phyloP scores from a whole-genome alignment of 1,140 invertebrate species.

The Paracyclopina nana region DNA sequence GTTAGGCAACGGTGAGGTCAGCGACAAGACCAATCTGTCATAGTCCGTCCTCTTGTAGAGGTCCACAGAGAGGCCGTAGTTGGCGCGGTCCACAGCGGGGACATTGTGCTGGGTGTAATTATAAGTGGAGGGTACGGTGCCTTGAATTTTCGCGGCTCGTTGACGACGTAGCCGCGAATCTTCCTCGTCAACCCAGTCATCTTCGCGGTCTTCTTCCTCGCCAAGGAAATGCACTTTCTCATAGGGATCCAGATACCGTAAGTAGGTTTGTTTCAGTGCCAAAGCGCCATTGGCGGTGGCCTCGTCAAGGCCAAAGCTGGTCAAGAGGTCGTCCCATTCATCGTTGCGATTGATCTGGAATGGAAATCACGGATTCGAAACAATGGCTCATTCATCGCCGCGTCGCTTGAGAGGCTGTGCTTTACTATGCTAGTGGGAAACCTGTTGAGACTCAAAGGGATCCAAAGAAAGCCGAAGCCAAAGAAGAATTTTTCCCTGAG shows the following conservation, averaged over 20 bases:
- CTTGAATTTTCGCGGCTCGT: conserved; percentile 41
- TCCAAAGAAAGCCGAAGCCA: too few species aligned
- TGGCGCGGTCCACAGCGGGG: conserved; percentile 40
- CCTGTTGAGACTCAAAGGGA: too few species aligned
- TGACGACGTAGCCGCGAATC: conserved; percentile 47
- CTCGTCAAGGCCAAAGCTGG: conserved; percentile 25
- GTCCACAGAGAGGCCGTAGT: conserved; percentile 43
- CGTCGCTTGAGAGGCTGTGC: too few species aligned
- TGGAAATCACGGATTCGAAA: neutral
- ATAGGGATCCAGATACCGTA: conserved; percentile 56
- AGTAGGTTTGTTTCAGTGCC: conserved; percentile 29
- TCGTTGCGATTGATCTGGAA: conserved; percentile 28
- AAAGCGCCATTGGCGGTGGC: conserved; percentile 28
- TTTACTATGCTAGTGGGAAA: too few species aligned
- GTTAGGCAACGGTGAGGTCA: conserved; percentile 84
- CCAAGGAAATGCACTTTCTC: conserved; percentile 65
- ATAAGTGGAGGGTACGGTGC: conserved; percentile 53
- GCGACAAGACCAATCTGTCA: conserved; percentile 62
- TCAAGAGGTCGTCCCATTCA: conserved; percentile 27
- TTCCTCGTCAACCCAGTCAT: conserved; percentile 46
- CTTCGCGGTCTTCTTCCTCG: conserved; percentile 43
- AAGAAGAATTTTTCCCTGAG: too few species aligned
- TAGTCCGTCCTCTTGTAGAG: conserved; percentile 59
- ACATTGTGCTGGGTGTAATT: conserved; percentile 63
- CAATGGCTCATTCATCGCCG: too few species aligned